Evolutionary conservation across 1,140 invertebrate genomes (phyloP).

Genomic region (Drosophila kohkoa): DNA sequence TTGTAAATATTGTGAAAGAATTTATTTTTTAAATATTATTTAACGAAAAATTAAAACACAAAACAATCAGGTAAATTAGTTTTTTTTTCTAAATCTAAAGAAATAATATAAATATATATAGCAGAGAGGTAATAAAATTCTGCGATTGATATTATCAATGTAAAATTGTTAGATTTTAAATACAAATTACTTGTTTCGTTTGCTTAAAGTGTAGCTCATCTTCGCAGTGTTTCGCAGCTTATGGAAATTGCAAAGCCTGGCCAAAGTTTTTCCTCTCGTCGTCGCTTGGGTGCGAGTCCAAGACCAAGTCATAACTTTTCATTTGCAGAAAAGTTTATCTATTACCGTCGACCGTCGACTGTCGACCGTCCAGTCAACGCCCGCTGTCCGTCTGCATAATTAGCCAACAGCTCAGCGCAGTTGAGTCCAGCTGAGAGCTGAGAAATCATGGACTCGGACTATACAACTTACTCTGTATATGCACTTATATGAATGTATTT

Average conservation of each 20-base stretch:
- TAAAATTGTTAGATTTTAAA: no score
- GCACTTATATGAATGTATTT: constrained; percentile 7
- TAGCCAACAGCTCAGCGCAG: constrained; percentile 34
- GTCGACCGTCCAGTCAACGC: constrained; percentile 15
- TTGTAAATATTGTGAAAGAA: no score
- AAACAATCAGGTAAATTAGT: no score
- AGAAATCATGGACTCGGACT: constrained; percentile 23
- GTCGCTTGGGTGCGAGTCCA: constrained; percentile 3
- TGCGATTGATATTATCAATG: no score
- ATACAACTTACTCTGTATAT: constrained; percentile 1
- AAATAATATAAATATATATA: no score
- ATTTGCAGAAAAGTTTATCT: constrained; percentile 58
- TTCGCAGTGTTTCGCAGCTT: background rate
- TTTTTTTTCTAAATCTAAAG: no score
- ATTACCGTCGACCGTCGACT: constrained; percentile 23
- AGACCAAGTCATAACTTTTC: constrained; percentile 37
- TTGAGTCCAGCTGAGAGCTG: constrained; percentile 19
- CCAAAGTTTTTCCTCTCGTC: constrained; percentile 24
- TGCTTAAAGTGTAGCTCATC: background rate
- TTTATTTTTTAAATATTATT: no score
- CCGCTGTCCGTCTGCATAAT: constrained; percentile 47
- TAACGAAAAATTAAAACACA: no score
- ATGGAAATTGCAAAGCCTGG: background rate
- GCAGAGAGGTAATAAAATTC: no score
- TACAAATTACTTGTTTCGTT: no score